phyloP scores from a whole-genome alignment of 1,140 invertebrate genomes.

The Drosophila trapezifrons region DNA sequence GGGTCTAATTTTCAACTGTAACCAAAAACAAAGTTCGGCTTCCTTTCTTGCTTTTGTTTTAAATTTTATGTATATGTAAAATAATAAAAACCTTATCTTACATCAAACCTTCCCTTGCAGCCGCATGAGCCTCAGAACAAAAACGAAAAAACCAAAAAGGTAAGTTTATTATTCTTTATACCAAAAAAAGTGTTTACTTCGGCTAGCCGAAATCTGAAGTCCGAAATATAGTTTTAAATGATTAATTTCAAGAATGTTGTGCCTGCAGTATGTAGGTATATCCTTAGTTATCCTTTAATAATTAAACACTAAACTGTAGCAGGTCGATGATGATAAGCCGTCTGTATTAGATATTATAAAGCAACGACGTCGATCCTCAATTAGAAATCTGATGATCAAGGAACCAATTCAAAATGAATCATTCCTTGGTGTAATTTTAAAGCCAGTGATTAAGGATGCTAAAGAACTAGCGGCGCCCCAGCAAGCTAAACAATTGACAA shows the following conservation, averaged over 20 bases:
- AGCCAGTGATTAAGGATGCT: constrained; percentile 86
- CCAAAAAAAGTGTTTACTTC: not conserved
- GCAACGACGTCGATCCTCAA: constrained; percentile 76
- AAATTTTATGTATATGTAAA: not conserved
- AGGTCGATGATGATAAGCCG: constrained; percentile 54
- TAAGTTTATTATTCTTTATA: not conserved
- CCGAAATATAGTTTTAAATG: not conserved
- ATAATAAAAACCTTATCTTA: not conserved
- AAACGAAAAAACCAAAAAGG: not conserved
- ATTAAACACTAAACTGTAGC: constrained; percentile 13
- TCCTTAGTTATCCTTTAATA: not conserved
- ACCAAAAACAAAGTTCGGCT: no score
- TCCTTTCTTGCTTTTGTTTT: no score
- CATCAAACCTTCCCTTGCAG: not conserved
- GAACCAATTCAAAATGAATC: constrained; percentile 80
- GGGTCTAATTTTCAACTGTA: no score
- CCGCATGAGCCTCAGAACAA: not conserved
- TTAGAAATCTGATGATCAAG: constrained; percentile 72
- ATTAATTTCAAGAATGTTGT: not conserved
- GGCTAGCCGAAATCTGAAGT: constrained; percentile 1
- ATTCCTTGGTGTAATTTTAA: constrained; percentile 87
- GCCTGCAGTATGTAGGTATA: not conserved
- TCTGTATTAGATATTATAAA: constrained; percentile 72
- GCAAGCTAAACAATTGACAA: constrained; percentile 84
- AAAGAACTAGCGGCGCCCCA: constrained; percentile 84